Evolutionary conservation across 2,888 invertebrate species (phyloP).

Genomic region (Emmelina monodactyla): DNA sequence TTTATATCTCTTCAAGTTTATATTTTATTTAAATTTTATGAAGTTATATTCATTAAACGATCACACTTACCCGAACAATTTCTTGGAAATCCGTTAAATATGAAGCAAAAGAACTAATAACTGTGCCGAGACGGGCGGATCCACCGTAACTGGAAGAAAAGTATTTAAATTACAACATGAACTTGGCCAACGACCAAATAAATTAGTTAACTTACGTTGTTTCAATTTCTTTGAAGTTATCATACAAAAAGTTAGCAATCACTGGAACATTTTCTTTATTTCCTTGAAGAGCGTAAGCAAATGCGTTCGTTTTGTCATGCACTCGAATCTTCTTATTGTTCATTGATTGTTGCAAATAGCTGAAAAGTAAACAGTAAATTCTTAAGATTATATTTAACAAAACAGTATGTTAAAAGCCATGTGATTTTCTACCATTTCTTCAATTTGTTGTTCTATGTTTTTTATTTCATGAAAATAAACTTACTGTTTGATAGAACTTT

Average conservation of each 20-base stretch:
- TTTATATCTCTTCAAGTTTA: no score
- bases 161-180: not conserved
- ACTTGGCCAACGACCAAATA: not conserved
- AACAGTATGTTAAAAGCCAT: no score
- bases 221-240: constrained; percentile 27
- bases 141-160: constrained; percentile 40
- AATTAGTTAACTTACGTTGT: constrained; percentile 4
- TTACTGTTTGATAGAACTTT: constrained; percentile 29
- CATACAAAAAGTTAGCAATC: constrained; percentile 59
- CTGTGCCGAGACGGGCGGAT: constrained; percentile 28
- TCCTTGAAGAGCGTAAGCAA: constrained; percentile 58
- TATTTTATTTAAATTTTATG: no score
- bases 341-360: constrained; percentile 56
- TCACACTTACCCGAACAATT: constrained; percentile 27
- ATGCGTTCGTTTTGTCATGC: constrained; percentile 52
- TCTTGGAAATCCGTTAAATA: constrained; percentile 33
- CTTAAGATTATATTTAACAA: no score
- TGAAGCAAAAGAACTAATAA: constrained; percentile 28
- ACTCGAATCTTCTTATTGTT: constrained; percentile 45
- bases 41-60: not conserved
- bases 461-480: no score
- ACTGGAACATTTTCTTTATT: constrained; percentile 60
- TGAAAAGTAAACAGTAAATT: constrained; percentile 34
- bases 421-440: no score
- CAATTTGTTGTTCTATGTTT: no score